Evolutionary conservation across 37 sponge, comb jelly and placozoan species (phyloP).

Genomic region (Petrosia ficiformis): DNA sequence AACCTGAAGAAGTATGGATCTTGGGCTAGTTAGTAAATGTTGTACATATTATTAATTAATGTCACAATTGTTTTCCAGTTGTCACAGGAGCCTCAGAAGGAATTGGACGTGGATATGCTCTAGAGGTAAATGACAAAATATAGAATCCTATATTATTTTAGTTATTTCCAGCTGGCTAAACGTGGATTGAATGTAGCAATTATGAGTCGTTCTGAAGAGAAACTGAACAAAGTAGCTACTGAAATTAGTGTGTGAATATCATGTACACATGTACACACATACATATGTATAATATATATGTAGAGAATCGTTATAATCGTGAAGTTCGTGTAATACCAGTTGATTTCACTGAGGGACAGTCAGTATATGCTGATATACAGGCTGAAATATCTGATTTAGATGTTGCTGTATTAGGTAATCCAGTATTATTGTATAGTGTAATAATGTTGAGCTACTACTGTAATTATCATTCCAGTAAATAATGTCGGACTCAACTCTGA

Average conservation of each 20-base stretch:
- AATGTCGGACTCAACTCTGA: conserved; percentile 65
- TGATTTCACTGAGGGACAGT: conserved; percentile 51
- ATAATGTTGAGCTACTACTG: not conserved
- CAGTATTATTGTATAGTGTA: not conserved
- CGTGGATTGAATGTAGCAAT: conserved; percentile 67
- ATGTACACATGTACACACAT: not conserved
- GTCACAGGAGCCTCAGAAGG: conserved; percentile 75
- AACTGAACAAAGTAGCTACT: conserved; percentile 35
- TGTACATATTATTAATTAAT: not conserved
- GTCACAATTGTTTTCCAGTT: conserved; percentile 8
- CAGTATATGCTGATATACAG: conserved; percentile 40
- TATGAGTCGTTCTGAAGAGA: conserved; percentile 56
- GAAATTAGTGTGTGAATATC: conserved; percentile 47
- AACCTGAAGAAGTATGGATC: conserved; percentile 4
- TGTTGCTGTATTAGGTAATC: conserved; percentile 48
- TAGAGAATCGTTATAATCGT: conserved; percentile 14
- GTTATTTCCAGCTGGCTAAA: conserved; percentile 40
- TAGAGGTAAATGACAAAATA: conserved; percentile 28
- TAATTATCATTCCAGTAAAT: conserved; percentile 38
- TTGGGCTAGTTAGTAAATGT: conserved; percentile 22
- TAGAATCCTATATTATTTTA: not conserved
- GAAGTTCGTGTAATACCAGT: conserved; percentile 51
- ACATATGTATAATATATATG: not conserved
- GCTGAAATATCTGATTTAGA: conserved; percentile 37
- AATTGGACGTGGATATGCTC: conserved; percentile 65